A percentile compares a stretch with the other conserved stretches of the same genome.
phyloP scores from a whole-genome alignment of 2,888 invertebrate species.

The Drosophila kambysellisi region DNA sequence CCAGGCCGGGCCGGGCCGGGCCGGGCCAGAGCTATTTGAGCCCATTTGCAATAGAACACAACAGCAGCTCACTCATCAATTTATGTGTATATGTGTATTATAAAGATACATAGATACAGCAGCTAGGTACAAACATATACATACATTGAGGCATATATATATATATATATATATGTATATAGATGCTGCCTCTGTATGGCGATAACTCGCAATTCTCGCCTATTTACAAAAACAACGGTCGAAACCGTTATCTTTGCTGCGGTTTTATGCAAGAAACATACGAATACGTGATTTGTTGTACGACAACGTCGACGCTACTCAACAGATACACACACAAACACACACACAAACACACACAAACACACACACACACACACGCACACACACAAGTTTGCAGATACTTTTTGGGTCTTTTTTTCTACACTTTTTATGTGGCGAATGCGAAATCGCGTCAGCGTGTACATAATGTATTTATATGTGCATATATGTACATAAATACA shows the following conservation, averaged over 20 bases:
- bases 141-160: constrained; percentile 2
- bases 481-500: constrained; percentile 18
- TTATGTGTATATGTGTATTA: constrained; percentile 33
- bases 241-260: constrained; percentile 56
- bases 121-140: constrained; percentile 18
- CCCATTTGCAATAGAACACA: constrained; percentile 50
- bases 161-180: constrained; percentile 2
- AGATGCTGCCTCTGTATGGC: background rate
- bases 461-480: constrained; percentile 35
- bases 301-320: constrained; percentile 25
- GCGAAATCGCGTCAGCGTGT: constrained; percentile 25
- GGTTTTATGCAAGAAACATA: constrained; percentile 62
- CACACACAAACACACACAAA: constrained; percentile 13
- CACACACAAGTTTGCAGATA: constrained; percentile 21
- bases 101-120: background rate
- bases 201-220: constrained; percentile 26
- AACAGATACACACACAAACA: constrained; percentile 22
- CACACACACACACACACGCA: constrained; percentile 23
- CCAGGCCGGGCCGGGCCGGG: no score
- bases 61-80: constrained; percentile 46
- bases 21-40: constrained; percentile 26
- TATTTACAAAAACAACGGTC: constrained; percentile 3
- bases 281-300: constrained; percentile 62
- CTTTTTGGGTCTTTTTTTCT: constrained; percentile 16
- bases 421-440: constrained; percentile 22